Conservation (phyloP, 2,113 vertebrate species). For the Eclectus roratus region DNA sequence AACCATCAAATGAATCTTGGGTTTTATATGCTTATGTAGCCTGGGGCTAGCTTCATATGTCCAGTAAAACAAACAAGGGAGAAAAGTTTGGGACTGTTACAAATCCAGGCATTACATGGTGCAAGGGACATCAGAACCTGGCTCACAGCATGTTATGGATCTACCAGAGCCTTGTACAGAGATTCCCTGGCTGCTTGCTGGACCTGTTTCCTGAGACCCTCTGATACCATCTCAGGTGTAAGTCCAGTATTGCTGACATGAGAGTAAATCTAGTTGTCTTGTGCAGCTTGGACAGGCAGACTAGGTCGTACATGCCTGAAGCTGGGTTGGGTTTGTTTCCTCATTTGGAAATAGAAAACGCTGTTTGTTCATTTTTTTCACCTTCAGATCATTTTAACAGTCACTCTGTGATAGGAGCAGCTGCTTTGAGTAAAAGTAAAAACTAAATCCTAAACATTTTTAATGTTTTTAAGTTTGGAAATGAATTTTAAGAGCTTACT, state of each 20-base stretch:
- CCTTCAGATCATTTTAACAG: neutral
- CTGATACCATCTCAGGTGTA: neutral
- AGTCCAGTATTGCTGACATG: neutral
- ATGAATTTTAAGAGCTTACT: neutral
- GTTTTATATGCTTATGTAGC: accelerated
- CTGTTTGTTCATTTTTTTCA: neutral
- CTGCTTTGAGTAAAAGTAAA: neutral
- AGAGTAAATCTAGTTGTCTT: neutral
- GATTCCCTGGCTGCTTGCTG: neutral
- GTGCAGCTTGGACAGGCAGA: neutral
- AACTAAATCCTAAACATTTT: neutral
- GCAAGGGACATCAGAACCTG: neutral
- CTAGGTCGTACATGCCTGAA: neutral
- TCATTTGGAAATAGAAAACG: neutral
- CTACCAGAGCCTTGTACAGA: neutral
- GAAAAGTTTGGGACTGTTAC: neutral
- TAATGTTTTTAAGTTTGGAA: neutral
- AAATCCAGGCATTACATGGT: neutral
- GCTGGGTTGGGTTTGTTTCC: accelerated
- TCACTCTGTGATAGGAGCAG: neutral
- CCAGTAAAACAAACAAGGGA: neutral
- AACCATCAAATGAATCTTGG: neutral
- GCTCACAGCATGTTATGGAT: accelerated
- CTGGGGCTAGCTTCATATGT: neutral
- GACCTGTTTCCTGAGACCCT: neutral